These are phyloP conservation scores for Chloroceryle amazona DNA, from an alignment of 2,797 vertebrate genomes.

Conservation along the genomic window DNA sequence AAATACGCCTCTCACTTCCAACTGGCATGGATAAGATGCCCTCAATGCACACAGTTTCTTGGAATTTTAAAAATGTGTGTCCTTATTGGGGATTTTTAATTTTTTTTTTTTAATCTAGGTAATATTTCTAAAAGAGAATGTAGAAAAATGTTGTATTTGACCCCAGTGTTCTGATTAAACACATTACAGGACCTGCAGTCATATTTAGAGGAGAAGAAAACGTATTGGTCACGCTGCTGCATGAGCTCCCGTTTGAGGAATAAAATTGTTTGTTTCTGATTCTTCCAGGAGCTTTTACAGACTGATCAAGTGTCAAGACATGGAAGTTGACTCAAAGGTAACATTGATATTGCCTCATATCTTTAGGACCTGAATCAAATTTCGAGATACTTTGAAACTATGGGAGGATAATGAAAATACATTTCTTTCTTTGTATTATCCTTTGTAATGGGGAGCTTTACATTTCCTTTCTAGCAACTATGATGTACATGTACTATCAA, in stretches of 20 bases:
- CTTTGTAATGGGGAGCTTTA: conserved; percentile 69
- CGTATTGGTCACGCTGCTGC: not conserved
- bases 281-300: conserved; percentile 58
- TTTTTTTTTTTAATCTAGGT: not conserved
- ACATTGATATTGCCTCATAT: conserved; percentile 51
- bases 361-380: conserved; percentile 65
- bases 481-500: conserved; percentile 53
- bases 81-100: not conserved
- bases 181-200: conserved; percentile 6
- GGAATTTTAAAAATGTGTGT: not conserved
- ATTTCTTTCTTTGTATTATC: conserved; percentile 63
- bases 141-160: not conserved
- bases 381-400: conserved; percentile 60
- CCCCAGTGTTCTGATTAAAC: not conserved
- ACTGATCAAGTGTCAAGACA: conserved; percentile 69
- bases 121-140: not conserved
- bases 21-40: not conserved
- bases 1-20: not conserved
- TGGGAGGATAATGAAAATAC: conserved; percentile 70
- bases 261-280: conserved; percentile 66
- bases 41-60: not conserved
- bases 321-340: conserved; percentile 66
- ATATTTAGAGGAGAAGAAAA: conserved; percentile 5
- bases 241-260: not conserved
- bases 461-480: conserved; percentile 53